phyloP scores from a whole-genome alignment of 2,797 vertebrate genomes.

The Macroramphosus scolopax region DNA sequence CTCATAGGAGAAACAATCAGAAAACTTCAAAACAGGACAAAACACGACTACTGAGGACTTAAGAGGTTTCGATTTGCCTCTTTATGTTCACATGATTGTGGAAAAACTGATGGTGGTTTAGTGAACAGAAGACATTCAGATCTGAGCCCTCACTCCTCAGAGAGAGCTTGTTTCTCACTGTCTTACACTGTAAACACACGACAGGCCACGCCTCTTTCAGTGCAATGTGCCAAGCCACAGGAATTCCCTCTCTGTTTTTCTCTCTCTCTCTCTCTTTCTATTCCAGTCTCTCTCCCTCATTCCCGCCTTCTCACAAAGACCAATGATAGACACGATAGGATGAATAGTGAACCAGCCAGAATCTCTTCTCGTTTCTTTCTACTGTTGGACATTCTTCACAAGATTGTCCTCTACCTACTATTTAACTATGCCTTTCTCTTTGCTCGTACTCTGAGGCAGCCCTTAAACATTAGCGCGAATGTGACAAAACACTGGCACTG shows the following conservation, averaged over 20 bases:
- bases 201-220: constrained; percentile 72
- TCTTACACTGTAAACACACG: constrained; percentile 73
- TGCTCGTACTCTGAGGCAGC: constrained; percentile 29
- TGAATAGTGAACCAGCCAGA: constrained; percentile 58
- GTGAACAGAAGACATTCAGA: constrained; percentile 48
- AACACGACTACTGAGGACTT: background rate
- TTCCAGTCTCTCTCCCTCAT: constrained; percentile 68
- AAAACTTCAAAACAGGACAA: constrained; percentile 6
- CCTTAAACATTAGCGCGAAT: constrained; percentile 31
- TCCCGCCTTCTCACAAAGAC: constrained; percentile 72
- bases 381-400: constrained; percentile 58
- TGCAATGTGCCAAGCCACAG: constrained; percentile 77
- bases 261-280: constrained; percentile 64
- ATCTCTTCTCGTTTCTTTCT: constrained; percentile 38
- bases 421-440: constrained; percentile 24
- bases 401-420: constrained; percentile 24
- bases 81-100: constrained; percentile 46
- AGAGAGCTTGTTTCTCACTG: constrained; percentile 73
- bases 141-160: constrained; percentile 45
- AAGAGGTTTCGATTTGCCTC: constrained; percentile 20
- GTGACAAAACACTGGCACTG: constrained; percentile 48
- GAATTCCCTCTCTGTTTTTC: constrained; percentile 75
- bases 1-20: constrained; percentile 26
- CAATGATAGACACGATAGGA: constrained; percentile 61
- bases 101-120: constrained; percentile 36